phyloP scores from a whole-genome alignment of 2,797 vertebrate genomes.

The Pseudochirops cupreus region DNA sequence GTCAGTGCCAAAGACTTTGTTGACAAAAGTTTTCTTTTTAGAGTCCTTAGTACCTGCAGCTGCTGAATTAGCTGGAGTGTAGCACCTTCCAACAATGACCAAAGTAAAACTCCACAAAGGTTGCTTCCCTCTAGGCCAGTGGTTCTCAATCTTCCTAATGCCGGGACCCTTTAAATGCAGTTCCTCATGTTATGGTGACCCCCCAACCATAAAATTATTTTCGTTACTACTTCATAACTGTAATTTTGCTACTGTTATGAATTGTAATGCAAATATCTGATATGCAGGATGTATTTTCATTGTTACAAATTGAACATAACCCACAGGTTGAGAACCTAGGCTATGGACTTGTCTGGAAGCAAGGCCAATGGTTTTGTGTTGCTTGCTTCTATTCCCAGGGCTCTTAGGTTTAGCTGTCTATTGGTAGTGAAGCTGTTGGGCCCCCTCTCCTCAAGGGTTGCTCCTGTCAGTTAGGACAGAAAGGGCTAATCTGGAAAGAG shows the following conservation, averaged over 20 bases:
- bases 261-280: too few relatives aligned
- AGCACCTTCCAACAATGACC: not conserved
- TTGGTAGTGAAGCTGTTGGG: not conserved
- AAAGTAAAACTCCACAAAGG: not conserved
- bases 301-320: too few relatives aligned
- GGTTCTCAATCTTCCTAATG: too few relatives aligned
- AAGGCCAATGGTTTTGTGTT: not conserved
- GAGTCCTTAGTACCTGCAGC: not conserved
- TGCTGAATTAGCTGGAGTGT: not conserved
- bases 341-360: not conserved
- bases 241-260: too few relatives aligned
- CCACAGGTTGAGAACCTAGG: not conserved
- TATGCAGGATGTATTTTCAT: too few relatives aligned
- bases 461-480: not conserved
- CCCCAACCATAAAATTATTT: too few relatives aligned
- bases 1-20: not conserved
- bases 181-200: too few relatives aligned
- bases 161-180: too few relatives aligned
- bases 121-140: not conserved
- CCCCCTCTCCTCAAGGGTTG: not conserved
- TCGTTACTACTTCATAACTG: too few relatives aligned
- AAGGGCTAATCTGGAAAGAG: not conserved
- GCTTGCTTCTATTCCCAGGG: not conserved
- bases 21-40: not conserved
- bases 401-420: not conserved